These are phyloP conservation scores for Ectemnius lituratus DNA, from an alignment of 2,888 invertebrate genomes.

Conservation along the genomic window DNA sequence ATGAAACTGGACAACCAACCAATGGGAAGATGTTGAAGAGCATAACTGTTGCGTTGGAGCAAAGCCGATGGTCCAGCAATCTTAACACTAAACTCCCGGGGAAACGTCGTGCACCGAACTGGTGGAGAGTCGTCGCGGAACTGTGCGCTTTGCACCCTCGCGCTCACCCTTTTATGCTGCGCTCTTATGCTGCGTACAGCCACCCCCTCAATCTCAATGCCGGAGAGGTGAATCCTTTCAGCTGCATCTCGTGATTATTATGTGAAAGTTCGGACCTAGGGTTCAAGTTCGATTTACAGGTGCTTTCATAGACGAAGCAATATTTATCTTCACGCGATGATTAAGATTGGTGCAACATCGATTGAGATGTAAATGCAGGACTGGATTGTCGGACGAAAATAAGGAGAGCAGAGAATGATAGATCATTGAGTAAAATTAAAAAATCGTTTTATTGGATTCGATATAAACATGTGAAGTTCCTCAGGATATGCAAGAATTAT, in stretches of 20 bases:
- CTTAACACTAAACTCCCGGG: slow-evolving; percentile 25
- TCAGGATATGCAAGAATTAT: neutral
- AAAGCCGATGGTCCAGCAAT: neutral
- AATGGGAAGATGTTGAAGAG: slow-evolving; percentile 34
- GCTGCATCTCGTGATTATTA: slow-evolving; percentile 44
- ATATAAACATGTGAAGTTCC: slow-evolving; percentile 7
- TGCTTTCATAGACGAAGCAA: too few species aligned
- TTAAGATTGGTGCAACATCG: too few species aligned
- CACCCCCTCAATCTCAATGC: slow-evolving; percentile 56
- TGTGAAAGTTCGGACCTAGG: slow-evolving; percentile 72
- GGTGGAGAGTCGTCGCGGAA: slow-evolving; percentile 60
- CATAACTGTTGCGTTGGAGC: slow-evolving; percentile 59
- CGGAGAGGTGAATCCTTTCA: slow-evolving; percentile 29
- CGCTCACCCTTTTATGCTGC: slow-evolving; percentile 64
- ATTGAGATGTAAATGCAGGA: too few species aligned
- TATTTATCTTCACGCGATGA: too few species aligned
- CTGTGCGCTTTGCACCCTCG: slow-evolving; percentile 61
- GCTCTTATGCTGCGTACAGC: slow-evolving; percentile 50
- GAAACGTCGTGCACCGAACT: slow-evolving; percentile 44
- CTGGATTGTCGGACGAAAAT: too few species aligned
- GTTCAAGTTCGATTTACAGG: slow-evolving; percentile 72
- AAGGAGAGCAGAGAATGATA: too few species aligned
- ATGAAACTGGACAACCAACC: slow-evolving; percentile 28
- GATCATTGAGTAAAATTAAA: too few species aligned
- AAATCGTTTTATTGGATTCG: neutral